Base-by-base conservation (phyloP, 1,140 invertebrate genomes). In the Drosophila saltans region DNA sequence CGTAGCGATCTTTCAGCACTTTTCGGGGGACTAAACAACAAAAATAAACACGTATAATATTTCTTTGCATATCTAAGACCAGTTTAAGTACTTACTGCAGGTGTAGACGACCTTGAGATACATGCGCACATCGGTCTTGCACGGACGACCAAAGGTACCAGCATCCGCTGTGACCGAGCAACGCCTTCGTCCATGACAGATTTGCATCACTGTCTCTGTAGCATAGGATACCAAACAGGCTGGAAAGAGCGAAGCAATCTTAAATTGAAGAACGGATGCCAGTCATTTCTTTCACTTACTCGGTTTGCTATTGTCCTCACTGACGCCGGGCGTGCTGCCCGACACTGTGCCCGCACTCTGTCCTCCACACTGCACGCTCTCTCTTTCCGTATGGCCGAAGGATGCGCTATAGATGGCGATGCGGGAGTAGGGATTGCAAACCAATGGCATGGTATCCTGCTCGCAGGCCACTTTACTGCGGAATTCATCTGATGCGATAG, bases 71-170 rank as follows among this genome's bases (percentile, higher is more conserved):
- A 10, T 6, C 10, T 1, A 26, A 9, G 11, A 5, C 10, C 10
- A 28, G 5, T 4, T 40, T 0, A 57, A 55, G 2, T 74, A 95
- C 96, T 97, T 93, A 98, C 98, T 97, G 93, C 97, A 98, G 9
- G 97, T 97, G 93, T 98, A 98, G 65, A 97, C 96, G 56, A 98
- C 96, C 93, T 97, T 97, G 66, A 98, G 94, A 93, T 98, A 98
- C 93, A 97, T 97, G 66, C 95, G 94, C 75, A 97, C 97, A 60
- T 96, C 95, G 0, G 95, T 94, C 62, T 95, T 94, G 92, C 97
- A 98, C 0, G 97, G 97, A 81, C 96, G 96, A 10, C 96, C 97
- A 91, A 98, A 98, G 66, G 96, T 97, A 56, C 95, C 95, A 52
- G 95, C 94, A 91, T 97, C 96, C 1, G 97, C 97, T 7, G 95